A percentile compares a stretch with the other conserved stretches of the same genome.
These are phyloP conservation scores for Leguminivora glycinivorella DNA, from an alignment of 1,140 invertebrate species.

Conservation along the genomic window DNA sequence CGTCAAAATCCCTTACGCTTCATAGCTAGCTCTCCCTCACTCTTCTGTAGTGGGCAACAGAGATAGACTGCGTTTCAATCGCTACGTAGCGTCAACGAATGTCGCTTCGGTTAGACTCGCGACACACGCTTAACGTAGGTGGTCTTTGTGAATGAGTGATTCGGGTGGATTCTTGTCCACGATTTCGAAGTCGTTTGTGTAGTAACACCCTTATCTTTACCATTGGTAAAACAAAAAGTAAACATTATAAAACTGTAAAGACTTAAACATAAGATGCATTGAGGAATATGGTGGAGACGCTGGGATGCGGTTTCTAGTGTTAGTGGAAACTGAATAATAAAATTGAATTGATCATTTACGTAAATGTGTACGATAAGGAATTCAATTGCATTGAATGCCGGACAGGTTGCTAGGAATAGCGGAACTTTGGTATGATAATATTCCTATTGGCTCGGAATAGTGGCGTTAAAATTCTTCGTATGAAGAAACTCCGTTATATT, in stretches of 20 bases:
- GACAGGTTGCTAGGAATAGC: constrained; percentile 24
- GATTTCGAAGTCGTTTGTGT: constrained; percentile 12
- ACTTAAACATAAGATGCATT: background rate
- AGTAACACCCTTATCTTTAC: constrained; percentile 6
- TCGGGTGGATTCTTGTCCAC: constrained; percentile 24
- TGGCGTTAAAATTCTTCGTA: background rate
- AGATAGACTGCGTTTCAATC: too few species aligned
- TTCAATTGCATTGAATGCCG: constrained; percentile 22
- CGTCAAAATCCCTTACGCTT: too few species aligned
- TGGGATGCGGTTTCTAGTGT: background rate
- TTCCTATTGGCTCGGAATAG: background rate
- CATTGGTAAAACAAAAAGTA: background rate
- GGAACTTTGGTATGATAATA: constrained; percentile 20
- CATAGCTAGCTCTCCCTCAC: too few species aligned
- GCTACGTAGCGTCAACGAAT: too few species aligned
- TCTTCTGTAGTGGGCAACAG: too few species aligned
- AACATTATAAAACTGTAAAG: background rate
- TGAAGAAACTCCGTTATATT: too few species aligned
- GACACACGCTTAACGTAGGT: constrained; percentile 17
- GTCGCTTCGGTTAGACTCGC: too few species aligned
- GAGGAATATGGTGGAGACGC: background rate
- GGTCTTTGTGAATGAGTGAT: constrained; percentile 23
- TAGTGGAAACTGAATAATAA: constrained; percentile 23
- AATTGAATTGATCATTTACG: constrained; percentile 20
- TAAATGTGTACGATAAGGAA: constrained; percentile 26